Percentiles rank a stretch among this genome's conserved stretches.
phyloP scores from a whole-genome alignment of 1,140 invertebrate species.

The Microplitis mediator region DNA sequence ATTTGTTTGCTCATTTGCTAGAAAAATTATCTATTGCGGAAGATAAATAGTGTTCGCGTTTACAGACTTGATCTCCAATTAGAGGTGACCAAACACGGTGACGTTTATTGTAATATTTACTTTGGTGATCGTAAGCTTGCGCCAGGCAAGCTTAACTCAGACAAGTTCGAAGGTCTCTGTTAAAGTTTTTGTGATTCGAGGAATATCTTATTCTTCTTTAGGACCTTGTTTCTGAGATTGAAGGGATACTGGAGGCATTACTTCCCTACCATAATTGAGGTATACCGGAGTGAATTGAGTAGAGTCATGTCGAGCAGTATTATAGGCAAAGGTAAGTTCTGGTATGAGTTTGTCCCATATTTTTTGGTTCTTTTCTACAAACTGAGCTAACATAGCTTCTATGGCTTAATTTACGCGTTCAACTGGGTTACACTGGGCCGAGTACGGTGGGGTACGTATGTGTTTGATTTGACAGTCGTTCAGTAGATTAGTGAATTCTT shows the following conservation, averaged over 20 bases:
- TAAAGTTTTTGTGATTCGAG: not conserved
- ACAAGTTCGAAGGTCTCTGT: not conserved
- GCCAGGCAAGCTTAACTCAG: not conserved
- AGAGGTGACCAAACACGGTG: no score
- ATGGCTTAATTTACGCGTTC: constrained; percentile 19
- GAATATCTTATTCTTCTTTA: no score
- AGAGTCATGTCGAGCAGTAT: constrained; percentile 3
- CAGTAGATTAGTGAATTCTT: constrained; percentile 31
- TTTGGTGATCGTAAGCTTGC: no score
- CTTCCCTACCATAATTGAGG: constrained; percentile 15
- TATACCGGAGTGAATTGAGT: no score
- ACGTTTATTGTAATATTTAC: no score
- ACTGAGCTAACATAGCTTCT: constrained; percentile 32
- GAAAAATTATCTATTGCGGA: no score
- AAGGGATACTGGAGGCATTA: not conserved
- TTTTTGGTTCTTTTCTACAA: constrained; percentile 41
- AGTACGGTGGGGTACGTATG: constrained; percentile 37
- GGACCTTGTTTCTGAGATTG: no score
- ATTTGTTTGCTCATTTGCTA: no score
- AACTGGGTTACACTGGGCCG: constrained; percentile 44
- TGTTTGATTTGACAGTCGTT: constrained; percentile 26
- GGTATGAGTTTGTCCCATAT: constrained; percentile 48
- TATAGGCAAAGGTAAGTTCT: constrained; percentile 43
- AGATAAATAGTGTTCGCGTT: no score
- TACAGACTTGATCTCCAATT: no score